Evolutionary conservation across 2,113 vertebrate species (phyloP).

Genomic region (Anolis carolinensis): DNA sequence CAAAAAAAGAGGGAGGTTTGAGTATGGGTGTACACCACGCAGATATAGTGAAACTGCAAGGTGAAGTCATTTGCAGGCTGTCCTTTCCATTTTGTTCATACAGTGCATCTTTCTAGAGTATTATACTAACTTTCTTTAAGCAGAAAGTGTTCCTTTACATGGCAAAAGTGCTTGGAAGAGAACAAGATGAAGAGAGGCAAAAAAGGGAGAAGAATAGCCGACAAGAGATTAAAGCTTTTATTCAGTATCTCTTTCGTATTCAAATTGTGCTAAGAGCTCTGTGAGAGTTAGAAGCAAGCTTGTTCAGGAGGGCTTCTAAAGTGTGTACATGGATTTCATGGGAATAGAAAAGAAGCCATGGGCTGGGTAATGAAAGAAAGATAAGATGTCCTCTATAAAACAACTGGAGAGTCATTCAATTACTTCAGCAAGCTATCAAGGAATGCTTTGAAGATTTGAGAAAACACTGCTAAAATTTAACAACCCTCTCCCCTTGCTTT

Average conservation of each 20-base stretch:
- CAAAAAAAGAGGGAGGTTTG: constrained; percentile 72
- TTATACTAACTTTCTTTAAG: constrained; percentile 80
- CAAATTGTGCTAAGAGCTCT: constrained; percentile 84
- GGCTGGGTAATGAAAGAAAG: constrained; percentile 85
- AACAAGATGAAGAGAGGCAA: constrained; percentile 79
- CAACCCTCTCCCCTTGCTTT: constrained; percentile 24
- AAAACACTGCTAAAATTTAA: constrained; percentile 82
- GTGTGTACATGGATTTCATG: constrained; percentile 87
- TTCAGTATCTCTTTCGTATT: constrained; percentile 91
- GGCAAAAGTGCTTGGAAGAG: constrained; percentile 81
- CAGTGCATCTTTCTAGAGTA: constrained; percentile 71
- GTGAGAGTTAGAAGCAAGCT: constrained; percentile 86
- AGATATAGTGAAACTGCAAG: constrained; percentile 75
- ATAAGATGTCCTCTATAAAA: constrained; percentile 86
- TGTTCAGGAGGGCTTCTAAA: constrained; percentile 87
- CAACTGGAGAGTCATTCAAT: constrained; percentile 84
- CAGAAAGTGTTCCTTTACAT: constrained; percentile 81
- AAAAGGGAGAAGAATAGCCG: constrained; percentile 78
- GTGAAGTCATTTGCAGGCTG: constrained; percentile 66
- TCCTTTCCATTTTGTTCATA: constrained; percentile 64
- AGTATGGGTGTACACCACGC: constrained; percentile 69
- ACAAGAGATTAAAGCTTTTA: constrained; percentile 88
- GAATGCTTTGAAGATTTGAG: constrained; percentile 83
- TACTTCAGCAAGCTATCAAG: constrained; percentile 84
- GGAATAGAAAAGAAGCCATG: constrained; percentile 83